Percentiles rank a stretch among this genome's conserved stretches.
Conservation (phyloP, 2,888 invertebrate genomes). For the Nomada goodeniana region DNA sequence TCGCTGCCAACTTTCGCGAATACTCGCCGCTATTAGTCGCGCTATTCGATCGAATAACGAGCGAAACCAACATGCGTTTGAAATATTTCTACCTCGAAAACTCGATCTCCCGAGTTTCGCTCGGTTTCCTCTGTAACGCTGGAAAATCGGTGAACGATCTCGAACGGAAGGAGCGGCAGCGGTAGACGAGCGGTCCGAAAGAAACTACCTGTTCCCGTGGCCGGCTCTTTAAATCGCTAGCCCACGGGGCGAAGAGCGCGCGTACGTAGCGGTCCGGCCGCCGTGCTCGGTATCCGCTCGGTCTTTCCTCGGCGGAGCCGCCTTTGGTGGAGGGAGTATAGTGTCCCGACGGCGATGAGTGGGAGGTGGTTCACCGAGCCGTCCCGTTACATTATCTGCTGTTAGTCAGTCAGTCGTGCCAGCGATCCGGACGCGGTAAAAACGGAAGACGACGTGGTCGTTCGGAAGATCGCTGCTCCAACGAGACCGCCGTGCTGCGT, state of each 20-base stretch:
- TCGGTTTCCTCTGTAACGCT: no score
- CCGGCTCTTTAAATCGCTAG: constrained; percentile 32
- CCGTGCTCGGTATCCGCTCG: constrained; percentile 13
- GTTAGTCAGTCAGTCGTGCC: constrained; percentile 81
- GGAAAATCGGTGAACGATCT: no score
- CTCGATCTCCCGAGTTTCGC: not conserved
- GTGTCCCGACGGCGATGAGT: constrained; percentile 67
- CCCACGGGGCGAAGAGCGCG: not conserved
- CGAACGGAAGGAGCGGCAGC: not conserved
- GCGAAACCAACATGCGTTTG: not conserved
- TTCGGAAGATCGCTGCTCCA: constrained; percentile 1
- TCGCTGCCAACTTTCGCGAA: constrained; percentile 37
- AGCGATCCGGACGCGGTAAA: constrained; percentile 73
- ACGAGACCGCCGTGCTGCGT: constrained; percentile 12
- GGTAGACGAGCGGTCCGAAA: no score
- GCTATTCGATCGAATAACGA: not conserved
- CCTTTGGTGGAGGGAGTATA: constrained; percentile 28
- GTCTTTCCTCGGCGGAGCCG: not conserved
- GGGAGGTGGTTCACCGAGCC: constrained; percentile 78
- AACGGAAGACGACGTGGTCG: constrained; percentile 39
- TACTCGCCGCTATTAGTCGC: constrained; percentile 1
- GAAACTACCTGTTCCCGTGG: constrained; percentile 25
- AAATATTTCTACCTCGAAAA: not conserved
- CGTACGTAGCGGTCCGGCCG: not conserved
- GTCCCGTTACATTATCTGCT: constrained; percentile 82